A percentile compares a stretch with the other conserved stretches of the same genome.
These are phyloP conservation scores for Papilio protenor DNA, from an alignment of 2,888 invertebrate species.

Conservation along the genomic window DNA sequence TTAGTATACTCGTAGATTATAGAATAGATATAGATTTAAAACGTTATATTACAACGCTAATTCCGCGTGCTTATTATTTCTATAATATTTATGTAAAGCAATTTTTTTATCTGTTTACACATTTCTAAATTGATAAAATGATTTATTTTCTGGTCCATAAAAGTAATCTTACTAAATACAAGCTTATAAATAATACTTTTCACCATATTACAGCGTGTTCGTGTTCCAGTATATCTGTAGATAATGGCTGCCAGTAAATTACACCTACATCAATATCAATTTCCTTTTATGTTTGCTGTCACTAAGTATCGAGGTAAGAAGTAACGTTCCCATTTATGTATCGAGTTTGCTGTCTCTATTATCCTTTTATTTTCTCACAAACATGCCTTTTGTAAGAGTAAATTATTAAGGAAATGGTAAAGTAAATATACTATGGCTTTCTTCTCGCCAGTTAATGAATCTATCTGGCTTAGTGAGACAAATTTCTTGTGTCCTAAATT, in stretches of 20 bases:
- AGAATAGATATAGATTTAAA: too few relatives aligned
- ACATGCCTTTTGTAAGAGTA: not conserved
- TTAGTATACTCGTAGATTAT: too few relatives aligned
- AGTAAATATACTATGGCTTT: not conserved
- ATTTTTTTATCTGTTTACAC: too few relatives aligned
- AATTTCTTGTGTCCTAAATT: too few relatives aligned
- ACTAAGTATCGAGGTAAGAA: constrained; percentile 32
- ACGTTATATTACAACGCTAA: too few relatives aligned
- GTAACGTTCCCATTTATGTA: constrained; percentile 8
- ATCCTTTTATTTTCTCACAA: not conserved
- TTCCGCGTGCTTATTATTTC: too few relatives aligned
- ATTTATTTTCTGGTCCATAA: too few relatives aligned
- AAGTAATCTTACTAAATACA: too few relatives aligned
- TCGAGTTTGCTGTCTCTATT: not conserved
- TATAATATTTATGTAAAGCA: too few relatives aligned
- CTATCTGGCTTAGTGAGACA: too few relatives aligned
- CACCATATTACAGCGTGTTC: not conserved
- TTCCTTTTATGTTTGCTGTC: constrained; percentile 27
- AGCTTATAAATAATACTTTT: not conserved
- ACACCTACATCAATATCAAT: constrained; percentile 36
- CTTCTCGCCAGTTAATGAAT: too few relatives aligned
- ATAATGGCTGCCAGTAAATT: constrained; percentile 13
- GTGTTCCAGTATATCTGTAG: not conserved
- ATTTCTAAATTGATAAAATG: too few relatives aligned
- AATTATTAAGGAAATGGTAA: not conserved